Percentiles rank a stretch among this genome's conserved stretches.
Evolutionary conservation across 2,888 invertebrate species (phyloP).

Genomic region (Ommatoiulus sabulosus): DNA sequence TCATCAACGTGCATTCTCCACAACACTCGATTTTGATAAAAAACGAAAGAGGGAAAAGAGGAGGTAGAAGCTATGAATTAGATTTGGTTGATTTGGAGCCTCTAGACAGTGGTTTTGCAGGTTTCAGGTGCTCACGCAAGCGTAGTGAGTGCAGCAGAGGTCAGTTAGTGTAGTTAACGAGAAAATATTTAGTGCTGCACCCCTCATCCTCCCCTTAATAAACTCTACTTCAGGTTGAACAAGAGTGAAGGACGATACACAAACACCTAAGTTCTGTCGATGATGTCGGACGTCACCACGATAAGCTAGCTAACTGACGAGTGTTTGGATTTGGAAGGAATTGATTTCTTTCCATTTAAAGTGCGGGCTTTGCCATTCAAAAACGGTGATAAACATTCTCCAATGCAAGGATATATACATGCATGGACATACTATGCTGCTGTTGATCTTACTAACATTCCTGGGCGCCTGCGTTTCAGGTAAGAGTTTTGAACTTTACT

Average conservation of each 20-base stretch:
- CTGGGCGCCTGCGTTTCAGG: slow-evolving; percentile 30
- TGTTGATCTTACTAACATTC: background rate
- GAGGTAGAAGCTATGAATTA: background rate
- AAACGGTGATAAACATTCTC: background rate
- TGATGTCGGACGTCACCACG: background rate
- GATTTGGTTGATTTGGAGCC: background rate
- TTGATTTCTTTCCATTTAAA: background rate
- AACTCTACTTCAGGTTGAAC: slow-evolving; percentile 21
- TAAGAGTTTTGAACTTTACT: background rate
- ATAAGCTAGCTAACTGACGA: background rate
- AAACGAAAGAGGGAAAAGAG: background rate
- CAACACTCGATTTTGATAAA: background rate
- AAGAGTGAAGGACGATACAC: slow-evolving; percentile 28
- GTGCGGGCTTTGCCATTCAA: background rate
- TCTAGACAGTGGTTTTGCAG: slow-evolving; percentile 20
- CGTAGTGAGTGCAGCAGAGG: slow-evolving; percentile 46
- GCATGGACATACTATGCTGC: slow-evolving; percentile 9
- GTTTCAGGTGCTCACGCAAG: slow-evolving; percentile 45
- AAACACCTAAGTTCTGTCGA: background rate
- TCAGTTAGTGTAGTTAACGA: background rate
- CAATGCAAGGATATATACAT: slow-evolving; percentile 32
- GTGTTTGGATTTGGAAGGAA: background rate
- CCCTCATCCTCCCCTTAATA: slow-evolving; percentile 32
- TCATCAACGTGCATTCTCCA: background rate
- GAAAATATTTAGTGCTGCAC: background rate